These are phyloP conservation scores for Archivesica marissinica DNA, from an alignment of 1,140 invertebrate species.

Conservation along the genomic window DNA sequence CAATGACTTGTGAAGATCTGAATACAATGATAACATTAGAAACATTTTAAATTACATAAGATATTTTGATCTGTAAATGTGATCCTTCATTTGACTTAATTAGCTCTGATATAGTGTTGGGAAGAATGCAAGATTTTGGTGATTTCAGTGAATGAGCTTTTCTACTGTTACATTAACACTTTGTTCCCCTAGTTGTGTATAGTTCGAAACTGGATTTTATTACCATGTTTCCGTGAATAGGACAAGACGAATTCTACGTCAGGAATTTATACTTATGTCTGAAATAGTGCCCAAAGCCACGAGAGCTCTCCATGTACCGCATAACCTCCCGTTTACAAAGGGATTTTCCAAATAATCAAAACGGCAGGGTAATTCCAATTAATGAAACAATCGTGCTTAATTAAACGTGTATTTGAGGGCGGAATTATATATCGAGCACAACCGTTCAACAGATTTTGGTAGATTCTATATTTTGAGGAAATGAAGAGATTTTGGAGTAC, in stretches of 20 bases:
- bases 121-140: not conserved
- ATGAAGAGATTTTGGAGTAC: slow-evolving; percentile 13
- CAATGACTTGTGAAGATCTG: slow-evolving; percentile 11
- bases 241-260: not conserved
- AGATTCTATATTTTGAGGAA: slow-evolving; percentile 5
- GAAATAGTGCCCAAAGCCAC: slow-evolving; percentile 8
- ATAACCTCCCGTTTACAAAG: slow-evolving; percentile 38
- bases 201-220: slow-evolving; percentile 16
- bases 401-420: slow-evolving; percentile 24
- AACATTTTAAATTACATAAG: slow-evolving; percentile 38
- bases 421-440: slow-evolving; percentile 29
- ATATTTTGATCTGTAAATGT: slow-evolving; percentile 4
- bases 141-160: not conserved
- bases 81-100: not conserved
- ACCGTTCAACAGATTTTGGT: slow-evolving; percentile 4
- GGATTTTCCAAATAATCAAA: slow-evolving; percentile 44
- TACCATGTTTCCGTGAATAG: not conserved
- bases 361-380: not conserved
- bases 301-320: not conserved
- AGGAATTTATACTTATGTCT: slow-evolving; percentile 27
- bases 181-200: not conserved
- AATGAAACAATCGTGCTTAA: not conserved
- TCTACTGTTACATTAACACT: not conserved
- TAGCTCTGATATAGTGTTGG: not conserved
- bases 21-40: not conserved